Evolutionary conservation across 2,113 vertebrate species (phyloP), one percentile per base, ranked within the genome.

Genomic region (Ictidomys tridecemlineatus): DNA sequence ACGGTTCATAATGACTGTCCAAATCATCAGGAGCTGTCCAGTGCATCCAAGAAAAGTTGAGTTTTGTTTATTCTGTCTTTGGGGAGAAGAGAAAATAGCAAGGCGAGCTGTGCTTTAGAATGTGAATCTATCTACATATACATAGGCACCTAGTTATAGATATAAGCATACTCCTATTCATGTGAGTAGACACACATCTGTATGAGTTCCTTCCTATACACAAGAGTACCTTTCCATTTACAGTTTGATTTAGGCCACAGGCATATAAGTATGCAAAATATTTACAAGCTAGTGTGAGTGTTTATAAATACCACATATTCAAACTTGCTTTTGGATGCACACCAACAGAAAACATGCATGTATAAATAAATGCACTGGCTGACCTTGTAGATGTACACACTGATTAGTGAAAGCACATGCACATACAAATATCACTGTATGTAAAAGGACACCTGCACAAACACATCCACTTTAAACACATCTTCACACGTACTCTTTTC

Each of bases 51-150:
- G 69, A 85, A 76, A 84, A 88, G 45, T 78, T 91, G 58, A 45
- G 20, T 72, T 92, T 94, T 95, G 20, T 84, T 93, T 89, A 92
- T 85, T 95, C 37, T 96, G 86, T 89, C 51, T 89, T 96, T 22
- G 24, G 13, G 14, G 26, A 87, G 26, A 39, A 70, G 48, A 45
- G 24, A 1, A 2, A 67, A 80, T 22, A 53, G 24, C 53, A 93
- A 95, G 51, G 11, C 22, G 42, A 72, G 30, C 6, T 45, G 28
- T 87, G 58, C 13, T 95, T 80, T 77, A 39, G 77, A 82, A 88
- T 82, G 56, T 11, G 93, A 91, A 0, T 93, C n/a, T 87, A 56
- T 91, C 39, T 48, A 39, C 6, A 5, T 2, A 45, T 48, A 39
- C 6, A 5, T 2, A 58, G 13, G 1, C 18, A 48, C 22, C 70